A percentile compares a stretch with the other conserved stretches of the same genome.
These are phyloP conservation scores for Galeopsomyia nigrocyanea DNA, from an alignment of 2,888 invertebrate genomes.

Conservation along the genomic window DNA sequence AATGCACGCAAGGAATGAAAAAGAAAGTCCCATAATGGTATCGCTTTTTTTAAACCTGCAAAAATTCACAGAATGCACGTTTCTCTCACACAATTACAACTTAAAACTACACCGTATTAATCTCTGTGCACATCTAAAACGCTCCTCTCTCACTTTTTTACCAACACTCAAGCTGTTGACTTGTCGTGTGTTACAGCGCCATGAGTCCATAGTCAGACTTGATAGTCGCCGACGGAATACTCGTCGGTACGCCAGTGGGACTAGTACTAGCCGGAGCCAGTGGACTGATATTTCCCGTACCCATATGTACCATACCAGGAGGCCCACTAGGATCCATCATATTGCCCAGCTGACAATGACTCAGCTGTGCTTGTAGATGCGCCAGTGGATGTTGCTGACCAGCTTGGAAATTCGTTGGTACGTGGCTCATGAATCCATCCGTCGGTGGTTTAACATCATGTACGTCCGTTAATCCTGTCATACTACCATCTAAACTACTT, in stretches of 20 bases:
- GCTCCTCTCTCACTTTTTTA: neutral
- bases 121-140: neutral
- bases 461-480: slow-evolving; percentile 58
- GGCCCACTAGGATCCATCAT: slow-evolving; percentile 66
- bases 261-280: slow-evolving; percentile 64
- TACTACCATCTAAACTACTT: slow-evolving; percentile 62
- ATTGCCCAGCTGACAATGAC: slow-evolving; percentile 65
- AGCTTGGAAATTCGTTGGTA: slow-evolving; percentile 55
- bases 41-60: slow-evolving; percentile 2
- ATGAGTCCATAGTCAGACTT: slow-evolving; percentile 92
- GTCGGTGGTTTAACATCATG: slow-evolving; percentile 58
- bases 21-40: neutral
- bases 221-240: slow-evolving; percentile 73
- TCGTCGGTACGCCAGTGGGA: slow-evolving; percentile 60
- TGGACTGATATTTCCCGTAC: slow-evolving; percentile 65
- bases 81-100: slow-evolving; percentile 6
- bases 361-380: slow-evolving; percentile 68
- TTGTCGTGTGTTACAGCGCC: slow-evolving; percentile 74
- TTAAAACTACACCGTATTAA: slow-evolving; percentile 8
- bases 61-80: neutral
- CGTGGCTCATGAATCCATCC: slow-evolving; percentile 43
- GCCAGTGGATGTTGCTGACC: slow-evolving; percentile 67
- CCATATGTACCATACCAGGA: slow-evolving; percentile 60
- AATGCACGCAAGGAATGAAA: neutral
- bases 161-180: neutral